Evolutionary conservation across 2,113 vertebrate species (phyloP).

Genomic region (Phaethon lepturus): DNA sequence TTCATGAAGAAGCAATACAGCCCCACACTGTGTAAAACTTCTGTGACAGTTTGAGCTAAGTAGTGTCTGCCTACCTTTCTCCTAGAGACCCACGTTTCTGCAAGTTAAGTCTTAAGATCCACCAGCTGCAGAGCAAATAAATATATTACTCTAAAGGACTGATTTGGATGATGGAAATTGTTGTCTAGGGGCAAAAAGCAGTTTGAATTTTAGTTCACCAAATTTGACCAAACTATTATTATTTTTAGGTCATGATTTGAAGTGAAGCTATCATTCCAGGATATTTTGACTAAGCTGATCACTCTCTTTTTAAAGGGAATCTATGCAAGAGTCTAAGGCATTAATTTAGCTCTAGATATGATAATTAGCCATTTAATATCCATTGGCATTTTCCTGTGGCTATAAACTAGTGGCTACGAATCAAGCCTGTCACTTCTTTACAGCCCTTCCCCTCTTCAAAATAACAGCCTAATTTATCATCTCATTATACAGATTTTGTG

Average conservation of each 20-base stretch:
- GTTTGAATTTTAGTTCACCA: not conserved
- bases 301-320: not conserved
- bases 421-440: slow-evolving; percentile 21
- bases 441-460: slow-evolving; percentile 8
- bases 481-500: slow-evolving; percentile 35
- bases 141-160: not conserved
- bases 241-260: not conserved
- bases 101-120: not conserved
- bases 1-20: not conserved
- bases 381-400: slow-evolving; percentile 33
- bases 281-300: not conserved
- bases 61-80: not conserved
- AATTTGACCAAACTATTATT: not conserved
- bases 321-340: not conserved
- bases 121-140: not conserved
- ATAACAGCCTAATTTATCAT: slow-evolving; percentile 24
- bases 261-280: not conserved
- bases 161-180: not conserved
- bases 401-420: slow-evolving; percentile 4
- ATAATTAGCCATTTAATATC: slow-evolving; percentile 47
- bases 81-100: not conserved
- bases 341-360: slow-evolving; percentile 6
- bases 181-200: not conserved
- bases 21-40: rapidly evolving
- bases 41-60: not conserved